phyloP scores from a whole-genome alignment of 2,797 vertebrate genomes.

The Falco biarmicus region DNA sequence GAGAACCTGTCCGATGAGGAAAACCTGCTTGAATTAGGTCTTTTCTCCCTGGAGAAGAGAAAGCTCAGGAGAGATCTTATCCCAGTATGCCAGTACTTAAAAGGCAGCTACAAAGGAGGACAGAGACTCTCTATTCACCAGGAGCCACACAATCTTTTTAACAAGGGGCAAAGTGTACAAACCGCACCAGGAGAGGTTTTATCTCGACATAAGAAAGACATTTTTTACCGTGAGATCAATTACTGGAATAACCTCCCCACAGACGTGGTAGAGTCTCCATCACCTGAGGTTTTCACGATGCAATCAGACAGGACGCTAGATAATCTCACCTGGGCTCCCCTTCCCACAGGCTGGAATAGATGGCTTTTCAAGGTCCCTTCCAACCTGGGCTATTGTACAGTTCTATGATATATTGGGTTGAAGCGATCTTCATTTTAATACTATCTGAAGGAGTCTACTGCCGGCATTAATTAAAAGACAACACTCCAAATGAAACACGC shows the following conservation, averaged over 20 bases:
- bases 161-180: not conserved
- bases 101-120: not conserved
- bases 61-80: not conserved
- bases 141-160: not conserved
- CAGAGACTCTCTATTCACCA: not conserved
- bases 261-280: not conserved
- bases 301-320: rapidly evolving
- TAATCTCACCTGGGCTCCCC: not conserved
- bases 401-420: not conserved
- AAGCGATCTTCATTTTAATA: not conserved
- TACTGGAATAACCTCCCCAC: not conserved
- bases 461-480: constrained; percentile 6
- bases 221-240: not conserved
- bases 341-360: not conserved
- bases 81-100: not conserved
- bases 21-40: not conserved
- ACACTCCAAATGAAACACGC: not conserved
- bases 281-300: not conserved
- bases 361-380: not conserved
- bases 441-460: not conserved
- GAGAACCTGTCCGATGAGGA: not conserved
- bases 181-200: not conserved
- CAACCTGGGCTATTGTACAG: not conserved
- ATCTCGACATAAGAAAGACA: rapidly evolving
- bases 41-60: not conserved